Percentiles rank a stretch among this genome's conserved stretches.
These are phyloP conservation scores for Crossaster papposus DNA, from an alignment of 53 echinoderm and acorn worm species.

Conservation along the genomic window DNA sequence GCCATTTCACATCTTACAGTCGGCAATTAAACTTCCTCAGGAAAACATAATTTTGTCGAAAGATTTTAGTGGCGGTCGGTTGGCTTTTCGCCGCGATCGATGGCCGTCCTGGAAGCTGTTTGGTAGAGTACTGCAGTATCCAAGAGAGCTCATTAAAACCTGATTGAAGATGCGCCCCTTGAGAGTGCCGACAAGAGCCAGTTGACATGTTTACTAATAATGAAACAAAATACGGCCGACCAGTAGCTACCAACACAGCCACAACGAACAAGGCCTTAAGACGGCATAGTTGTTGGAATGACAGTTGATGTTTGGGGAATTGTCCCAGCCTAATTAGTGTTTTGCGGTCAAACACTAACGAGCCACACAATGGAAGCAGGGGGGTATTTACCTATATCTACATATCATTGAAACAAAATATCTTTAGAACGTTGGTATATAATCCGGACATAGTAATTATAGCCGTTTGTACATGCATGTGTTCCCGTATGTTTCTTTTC, in stretches of 20 bases:
- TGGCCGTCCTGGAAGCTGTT: neutral
- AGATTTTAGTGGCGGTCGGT: neutral
- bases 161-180: neutral
- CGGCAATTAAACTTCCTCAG: neutral
- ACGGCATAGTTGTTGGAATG: neutral
- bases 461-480: too few species aligned
- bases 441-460: too few species aligned
- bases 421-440: too few species aligned
- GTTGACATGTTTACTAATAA: neutral
- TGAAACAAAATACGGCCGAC: neutral
- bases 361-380: neutral
- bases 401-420: neutral
- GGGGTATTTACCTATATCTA: neutral
- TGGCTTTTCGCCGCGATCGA: neutral
- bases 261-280: too few species aligned
- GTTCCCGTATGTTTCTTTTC: too few species aligned
- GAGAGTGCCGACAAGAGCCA: neutral
- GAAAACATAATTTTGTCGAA: neutral
- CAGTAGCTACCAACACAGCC: neutral
- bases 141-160: constrained; percentile 3
- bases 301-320: neutral
- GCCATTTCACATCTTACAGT: neutral
- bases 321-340: neutral
- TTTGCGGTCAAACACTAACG: neutral
- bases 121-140: neutral